These are phyloP conservation scores for Tonatia bakeri DNA, from an alignment of 2,113 vertebrate species.

Conservation along the genomic window DNA sequence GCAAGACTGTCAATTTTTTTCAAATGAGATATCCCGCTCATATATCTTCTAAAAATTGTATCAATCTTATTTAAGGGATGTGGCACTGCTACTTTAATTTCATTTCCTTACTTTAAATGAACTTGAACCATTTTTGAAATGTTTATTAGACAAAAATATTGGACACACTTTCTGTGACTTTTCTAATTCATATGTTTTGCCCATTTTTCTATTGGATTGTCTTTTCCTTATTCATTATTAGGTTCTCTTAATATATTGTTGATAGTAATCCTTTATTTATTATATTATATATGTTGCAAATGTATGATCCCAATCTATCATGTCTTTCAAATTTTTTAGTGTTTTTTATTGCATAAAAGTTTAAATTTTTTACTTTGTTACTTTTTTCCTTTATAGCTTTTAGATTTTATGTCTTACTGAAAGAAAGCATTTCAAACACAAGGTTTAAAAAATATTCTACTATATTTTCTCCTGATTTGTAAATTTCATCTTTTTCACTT, in stretches of 20 bases:
- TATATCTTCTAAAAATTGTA: neutral
- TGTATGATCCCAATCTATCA: neutral
- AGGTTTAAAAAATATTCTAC: neutral
- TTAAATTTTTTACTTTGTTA: neutral
- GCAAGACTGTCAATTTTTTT: conserved; percentile 3
- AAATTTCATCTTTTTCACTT: conserved; percentile 21
- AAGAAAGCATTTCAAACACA: neutral
- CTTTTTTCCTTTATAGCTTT: neutral
- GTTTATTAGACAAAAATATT: neutral
- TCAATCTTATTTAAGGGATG: neutral
- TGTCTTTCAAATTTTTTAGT: conserved; percentile 18
- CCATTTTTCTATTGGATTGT: neutral
- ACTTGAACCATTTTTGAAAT: conserved; percentile 7
- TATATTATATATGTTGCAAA: conserved; percentile 11
- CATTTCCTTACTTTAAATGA: conserved; percentile 34
- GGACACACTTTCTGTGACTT: conserved; percentile 5
- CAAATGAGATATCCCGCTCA: neutral
- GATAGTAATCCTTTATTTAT: neutral
- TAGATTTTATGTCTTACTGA: conserved; percentile 10
- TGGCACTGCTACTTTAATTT: conserved; percentile 17
- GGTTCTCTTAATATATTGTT: neutral
- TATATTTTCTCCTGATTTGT: neutral
- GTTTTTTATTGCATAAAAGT: neutral
- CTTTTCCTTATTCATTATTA: conserved; percentile 15
- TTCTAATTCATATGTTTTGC: conserved; percentile 7